Base-by-base conservation (phyloP, 2,888 invertebrate genomes). In the Glaucopsyche alexis region DNA sequence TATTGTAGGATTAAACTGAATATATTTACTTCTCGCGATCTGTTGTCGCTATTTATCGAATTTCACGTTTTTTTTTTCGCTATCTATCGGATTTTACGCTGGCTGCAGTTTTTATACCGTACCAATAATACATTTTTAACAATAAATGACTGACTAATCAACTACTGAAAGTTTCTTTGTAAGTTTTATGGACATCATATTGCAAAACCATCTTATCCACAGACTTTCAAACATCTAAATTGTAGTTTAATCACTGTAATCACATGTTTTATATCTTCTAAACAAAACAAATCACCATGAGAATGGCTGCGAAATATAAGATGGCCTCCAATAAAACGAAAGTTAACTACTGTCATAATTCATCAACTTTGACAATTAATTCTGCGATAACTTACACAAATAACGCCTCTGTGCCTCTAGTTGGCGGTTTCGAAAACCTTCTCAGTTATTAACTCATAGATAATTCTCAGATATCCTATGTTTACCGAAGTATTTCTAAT, bases 311-410 rank as follows among this genome's bases (percentile, higher is more conserved):
- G 60, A 60, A 60, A 60, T 14, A 60, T 60, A 60, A 60, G 60
- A 60, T 60, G 60, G 60, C 13, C 29, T 29, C 38, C 14, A 60
- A 19, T 60, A 38, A 38, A 13, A 60, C 60, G 29, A 38, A 60
- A 60, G 13, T 60, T 60, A 60, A 29, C 60, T 60, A 42, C 42
- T 66, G n/a, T 16, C 42, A n/a, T 66, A 45, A 45, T 42, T 45
- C 16, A 67, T 45, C 13, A 67, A 67, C 45, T 67, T 67, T 67
- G 67, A 45, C 42, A 66, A 66, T 67, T 67, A 67, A 67, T 67
- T 67, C 42, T 16, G 67, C 45, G 42, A 67, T 42, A 67, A 67
- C 45, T 67, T 16, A 0, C 6, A 45, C 67, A 66, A 65, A 65
- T 40, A n/a, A 40, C 38, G 40, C 16, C 40, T n/a, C 13, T 19